These are phyloP conservation scores for Microctonus hyperodae DNA, from an alignment of 2,888 invertebrate genomes.

Conservation along the genomic window DNA sequence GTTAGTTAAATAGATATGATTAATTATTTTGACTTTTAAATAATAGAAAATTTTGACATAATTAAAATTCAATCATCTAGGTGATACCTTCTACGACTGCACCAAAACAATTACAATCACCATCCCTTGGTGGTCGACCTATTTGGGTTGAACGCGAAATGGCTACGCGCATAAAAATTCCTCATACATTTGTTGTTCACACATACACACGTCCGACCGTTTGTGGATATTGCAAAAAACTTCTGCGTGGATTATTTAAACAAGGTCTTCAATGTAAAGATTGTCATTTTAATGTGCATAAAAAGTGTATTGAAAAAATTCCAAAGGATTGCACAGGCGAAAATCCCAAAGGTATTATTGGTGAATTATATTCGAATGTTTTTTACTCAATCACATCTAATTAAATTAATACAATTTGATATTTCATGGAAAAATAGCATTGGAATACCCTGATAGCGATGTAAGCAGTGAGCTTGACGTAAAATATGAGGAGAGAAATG, in stretches of 20 bases:
- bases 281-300: conserved; percentile 95
- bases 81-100: conserved; percentile 60
- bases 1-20: conserved; percentile 68
- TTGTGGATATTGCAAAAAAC: conserved; percentile 94
- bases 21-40: conserved; percentile 10
- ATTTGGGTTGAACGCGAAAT: conserved; percentile 77
- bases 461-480: conserved; percentile 66
- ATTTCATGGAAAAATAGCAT: conserved; percentile 50
- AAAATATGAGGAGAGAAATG: conserved; percentile 63
- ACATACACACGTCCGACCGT: conserved; percentile 96
- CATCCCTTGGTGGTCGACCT: conserved; percentile 74
- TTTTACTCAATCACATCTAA: neutral
- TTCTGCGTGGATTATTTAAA: conserved; percentile 93
- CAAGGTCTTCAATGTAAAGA: conserved; percentile 98
- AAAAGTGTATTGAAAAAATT: conserved; percentile 89
- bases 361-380: conserved; percentile 47
- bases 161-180: conserved; percentile 73
- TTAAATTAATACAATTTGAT: neutral
- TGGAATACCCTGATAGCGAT: conserved; percentile 67
- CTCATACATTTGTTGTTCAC: conserved; percentile 97
- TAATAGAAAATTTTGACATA: conserved; percentile 12
- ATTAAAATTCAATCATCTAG: conserved; percentile 43
- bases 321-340: conserved; percentile 92
- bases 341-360: conserved; percentile 67
- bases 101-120: conserved; percentile 72